Evolutionary conservation across 1,140 invertebrate species (phyloP).

Genomic region (Magallana angulata): DNA sequence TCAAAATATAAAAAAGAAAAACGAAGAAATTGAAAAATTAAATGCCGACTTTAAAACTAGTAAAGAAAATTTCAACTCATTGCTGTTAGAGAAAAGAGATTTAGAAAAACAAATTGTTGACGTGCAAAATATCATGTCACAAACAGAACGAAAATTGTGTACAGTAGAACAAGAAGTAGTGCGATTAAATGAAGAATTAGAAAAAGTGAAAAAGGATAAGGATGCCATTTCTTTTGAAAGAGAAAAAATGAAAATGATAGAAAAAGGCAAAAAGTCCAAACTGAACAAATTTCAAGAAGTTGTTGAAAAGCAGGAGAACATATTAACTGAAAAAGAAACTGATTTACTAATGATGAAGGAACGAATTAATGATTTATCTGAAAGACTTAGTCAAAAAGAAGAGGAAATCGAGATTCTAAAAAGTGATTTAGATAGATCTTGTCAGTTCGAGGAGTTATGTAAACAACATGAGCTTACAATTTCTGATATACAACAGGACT

Average conservation of each 20-base stretch:
- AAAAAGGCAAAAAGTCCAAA: conserved; percentile 57
- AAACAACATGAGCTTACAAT: conserved; percentile 27
- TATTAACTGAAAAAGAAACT: conserved; percentile 62
- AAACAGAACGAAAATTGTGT: conserved; percentile 35
- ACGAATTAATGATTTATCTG: conserved; percentile 60
- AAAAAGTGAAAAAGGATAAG: conserved; percentile 43
- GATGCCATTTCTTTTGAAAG: conserved; percentile 47
- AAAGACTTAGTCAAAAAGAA: conserved; percentile 48
- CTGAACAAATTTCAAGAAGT: conserved; percentile 53
- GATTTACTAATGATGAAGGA: conserved; percentile 63
- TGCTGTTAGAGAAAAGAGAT: conserved; percentile 47
- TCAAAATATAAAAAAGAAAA: conserved; percentile 31
- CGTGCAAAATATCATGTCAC: background rate
- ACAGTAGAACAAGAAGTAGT: conserved; percentile 43
- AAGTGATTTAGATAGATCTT: conserved; percentile 34
- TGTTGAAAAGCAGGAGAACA: conserved; percentile 57
- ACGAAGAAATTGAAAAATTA: conserved; percentile 48
- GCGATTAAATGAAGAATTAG: conserved; percentile 37
- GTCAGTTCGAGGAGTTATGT: conserved; percentile 51
- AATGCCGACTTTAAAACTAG: conserved; percentile 40
- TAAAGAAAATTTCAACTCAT: conserved; percentile 26
- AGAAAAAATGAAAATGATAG: conserved; percentile 49
- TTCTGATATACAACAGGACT: background rate
- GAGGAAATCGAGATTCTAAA: conserved; percentile 33
- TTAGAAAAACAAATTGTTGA: conserved; percentile 49